Base-by-base conservation (phyloP, 2,113 vertebrate species). In the Clarias gariepinus region DNA sequence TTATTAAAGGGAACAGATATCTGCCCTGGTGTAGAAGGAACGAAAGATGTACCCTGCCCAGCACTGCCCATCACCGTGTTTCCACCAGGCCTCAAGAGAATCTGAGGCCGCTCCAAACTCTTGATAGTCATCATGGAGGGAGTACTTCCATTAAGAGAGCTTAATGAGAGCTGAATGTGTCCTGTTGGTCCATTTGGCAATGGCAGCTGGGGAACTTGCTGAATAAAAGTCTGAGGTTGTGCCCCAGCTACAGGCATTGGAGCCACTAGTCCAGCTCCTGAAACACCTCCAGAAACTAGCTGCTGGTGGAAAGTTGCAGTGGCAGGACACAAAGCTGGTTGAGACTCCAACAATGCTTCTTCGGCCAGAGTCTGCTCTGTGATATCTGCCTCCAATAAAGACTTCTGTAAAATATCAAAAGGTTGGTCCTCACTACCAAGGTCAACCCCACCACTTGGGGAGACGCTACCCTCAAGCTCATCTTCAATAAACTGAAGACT, bases 371-470 rank as follows among this genome's bases (percentile, higher is more conserved):
- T 99, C 95, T 99, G 97, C 92, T 99, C 98, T 8, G 98, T 99
- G 93, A 99, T 99, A 93, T 99, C 98, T 64, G 98, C 98, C 94
- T 99, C 98, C 94, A 98, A 94, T 89, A 99, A 95, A 89, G 98
- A 99, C 91, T 99, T 99, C 94, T 99, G 98, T 60, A 99, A 96
- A 94, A 99, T 99, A 95, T 99, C 98, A 83, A 99, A 99, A 90
- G 97, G 98, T 91, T 98, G 97, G 94, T 99, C 98, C 94, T 99
- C 98, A 84, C 95, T 96, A 81, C 94, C 96, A 53, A 99, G 96
- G 91, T 98, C 98, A 84, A 91, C 93, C 85, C 92, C 96, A 85
- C 96, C 96, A 47, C 30, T 61, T 0, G 97, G 95, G 88, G 97
- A 99, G 47, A 87, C 85, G 85, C 93, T 96, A 23, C 96, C 92